These are phyloP conservation scores for Rhamnusium bicolor DNA, from an alignment of 2,888 invertebrate species.

Conservation along the genomic window DNA sequence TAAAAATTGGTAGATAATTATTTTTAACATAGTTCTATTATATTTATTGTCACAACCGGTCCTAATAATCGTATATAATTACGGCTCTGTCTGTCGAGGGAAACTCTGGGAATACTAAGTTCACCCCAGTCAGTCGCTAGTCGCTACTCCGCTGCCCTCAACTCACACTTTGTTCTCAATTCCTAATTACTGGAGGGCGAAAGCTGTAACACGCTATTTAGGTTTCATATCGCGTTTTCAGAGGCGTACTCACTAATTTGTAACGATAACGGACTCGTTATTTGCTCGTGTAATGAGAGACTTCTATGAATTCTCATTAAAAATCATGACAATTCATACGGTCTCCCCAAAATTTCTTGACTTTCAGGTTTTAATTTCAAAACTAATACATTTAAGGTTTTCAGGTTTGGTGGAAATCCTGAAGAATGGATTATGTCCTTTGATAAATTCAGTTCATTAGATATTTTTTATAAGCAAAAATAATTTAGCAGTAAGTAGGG, in stretches of 20 bases:
- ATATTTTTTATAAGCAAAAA: no score
- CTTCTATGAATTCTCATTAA: no score
- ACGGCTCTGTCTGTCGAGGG: constrained; percentile 34
- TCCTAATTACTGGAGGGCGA: constrained; percentile 64
- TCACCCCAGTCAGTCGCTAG: constrained; percentile 22
- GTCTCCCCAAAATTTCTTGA: no score
- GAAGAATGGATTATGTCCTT: no score
- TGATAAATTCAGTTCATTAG: no score
- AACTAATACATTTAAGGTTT: no score
- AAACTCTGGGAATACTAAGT: not conserved
- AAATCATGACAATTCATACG: no score
- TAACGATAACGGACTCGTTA: constrained; percentile 42
- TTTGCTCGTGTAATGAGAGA: constrained; percentile 39
- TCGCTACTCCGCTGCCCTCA: constrained; percentile 42
- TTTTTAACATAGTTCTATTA: no score
- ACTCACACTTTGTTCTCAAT: constrained; percentile 58
- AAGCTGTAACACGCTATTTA: constrained; percentile 58
- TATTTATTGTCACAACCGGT: not conserved
- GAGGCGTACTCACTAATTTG: constrained; percentile 52
- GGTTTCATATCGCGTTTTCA: constrained; percentile 60
- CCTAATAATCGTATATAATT: not conserved
- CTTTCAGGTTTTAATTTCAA: no score
- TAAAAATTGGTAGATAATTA: no score
- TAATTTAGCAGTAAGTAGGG: no score
- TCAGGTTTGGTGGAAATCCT: no score